Conservation (phyloP, 2,113 vertebrate species). For the Caranx melampygus region DNA sequence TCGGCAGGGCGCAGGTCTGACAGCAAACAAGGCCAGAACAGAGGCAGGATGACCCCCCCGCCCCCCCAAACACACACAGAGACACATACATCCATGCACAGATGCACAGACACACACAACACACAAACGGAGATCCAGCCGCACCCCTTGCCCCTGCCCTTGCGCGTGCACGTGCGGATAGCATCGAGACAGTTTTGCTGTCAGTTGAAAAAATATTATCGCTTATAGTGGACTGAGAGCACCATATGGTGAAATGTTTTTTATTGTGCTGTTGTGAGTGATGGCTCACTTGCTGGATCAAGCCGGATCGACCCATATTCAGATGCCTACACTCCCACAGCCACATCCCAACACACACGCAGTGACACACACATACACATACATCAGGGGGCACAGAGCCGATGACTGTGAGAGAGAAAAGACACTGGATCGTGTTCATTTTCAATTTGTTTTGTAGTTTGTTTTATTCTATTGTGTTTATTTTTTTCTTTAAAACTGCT, state of each 20-base stretch:
- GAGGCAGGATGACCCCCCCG: slow-evolving; percentile 55
- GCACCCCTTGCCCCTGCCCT: slow-evolving; percentile 27
- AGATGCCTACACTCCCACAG: slow-evolving; percentile 60
- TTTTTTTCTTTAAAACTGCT: not conserved
- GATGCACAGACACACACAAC: not conserved
- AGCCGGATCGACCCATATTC: slow-evolving; percentile 82
- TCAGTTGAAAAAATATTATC: slow-evolving; percentile 84
- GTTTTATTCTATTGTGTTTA: slow-evolving; percentile 7
- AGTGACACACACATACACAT: slow-evolving; percentile 43
- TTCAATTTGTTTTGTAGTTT: slow-evolving; percentile 21
- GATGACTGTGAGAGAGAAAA: slow-evolving; percentile 33
- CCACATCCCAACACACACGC: slow-evolving; percentile 24
- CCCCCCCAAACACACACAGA: slow-evolving; percentile 7
- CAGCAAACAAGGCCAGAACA: slow-evolving; percentile 73
- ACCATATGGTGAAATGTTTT: slow-evolving; percentile 83
- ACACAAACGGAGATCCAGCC: not conserved
- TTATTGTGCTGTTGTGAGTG: slow-evolving; percentile 81
- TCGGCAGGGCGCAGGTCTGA: slow-evolving; percentile 63
- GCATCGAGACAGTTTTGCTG: slow-evolving; percentile 80
- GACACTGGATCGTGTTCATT: slow-evolving; percentile 36
- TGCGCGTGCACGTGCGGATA: slow-evolving; percentile 72
- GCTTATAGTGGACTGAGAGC: slow-evolving; percentile 83
- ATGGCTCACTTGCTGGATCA: slow-evolving; percentile 80
- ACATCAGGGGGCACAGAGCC: slow-evolving; percentile 38
- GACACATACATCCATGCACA: slow-evolving; percentile 5